A percentile compares a stretch with the other conserved stretches of the same genome.
Evolutionary conservation across 2,797 vertebrate genomes (phyloP).

Genomic region (Nothura maculosa): DNA sequence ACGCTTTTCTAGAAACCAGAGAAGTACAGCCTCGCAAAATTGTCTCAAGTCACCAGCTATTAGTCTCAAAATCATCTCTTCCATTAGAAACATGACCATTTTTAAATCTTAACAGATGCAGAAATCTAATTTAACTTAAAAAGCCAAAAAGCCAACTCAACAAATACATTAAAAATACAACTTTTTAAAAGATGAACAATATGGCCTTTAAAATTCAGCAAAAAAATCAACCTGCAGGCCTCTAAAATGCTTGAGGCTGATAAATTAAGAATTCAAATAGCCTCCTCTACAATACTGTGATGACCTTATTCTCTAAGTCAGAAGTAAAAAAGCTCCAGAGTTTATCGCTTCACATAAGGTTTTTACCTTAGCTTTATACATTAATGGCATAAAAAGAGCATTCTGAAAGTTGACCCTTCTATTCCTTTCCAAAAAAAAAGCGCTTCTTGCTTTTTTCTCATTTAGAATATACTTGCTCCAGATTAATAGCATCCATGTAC

Average conservation of each 20-base stretch:
- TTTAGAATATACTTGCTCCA: background rate
- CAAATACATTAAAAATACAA: background rate
- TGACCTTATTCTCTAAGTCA: background rate
- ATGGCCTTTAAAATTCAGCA: background rate
- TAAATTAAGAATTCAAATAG: background rate
- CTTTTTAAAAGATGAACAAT: background rate
- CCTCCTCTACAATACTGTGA: background rate
- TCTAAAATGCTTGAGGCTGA: background rate
- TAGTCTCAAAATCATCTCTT: background rate
- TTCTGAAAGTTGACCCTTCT: background rate
- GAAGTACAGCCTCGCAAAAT: background rate
- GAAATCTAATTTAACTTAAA: background rate
- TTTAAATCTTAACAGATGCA: background rate
- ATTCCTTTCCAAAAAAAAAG: background rate
- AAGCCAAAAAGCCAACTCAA: background rate
- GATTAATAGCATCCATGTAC: background rate
- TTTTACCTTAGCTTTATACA: background rate
- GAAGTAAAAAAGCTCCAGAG: background rate
- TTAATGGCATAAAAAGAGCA: background rate
- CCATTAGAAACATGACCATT: background rate
- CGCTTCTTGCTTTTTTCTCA: background rate
- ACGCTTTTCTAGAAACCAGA: too few relatives aligned
- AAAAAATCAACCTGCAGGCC: background rate
- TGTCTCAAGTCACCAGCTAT: background rate
- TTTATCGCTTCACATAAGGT: too few relatives aligned